A percentile compares a stretch with the other conserved stretches of the same genome.
Evolutionary conservation across 2,888 invertebrate genomes (phyloP).

Genomic region (Autographa gamma): DNA sequence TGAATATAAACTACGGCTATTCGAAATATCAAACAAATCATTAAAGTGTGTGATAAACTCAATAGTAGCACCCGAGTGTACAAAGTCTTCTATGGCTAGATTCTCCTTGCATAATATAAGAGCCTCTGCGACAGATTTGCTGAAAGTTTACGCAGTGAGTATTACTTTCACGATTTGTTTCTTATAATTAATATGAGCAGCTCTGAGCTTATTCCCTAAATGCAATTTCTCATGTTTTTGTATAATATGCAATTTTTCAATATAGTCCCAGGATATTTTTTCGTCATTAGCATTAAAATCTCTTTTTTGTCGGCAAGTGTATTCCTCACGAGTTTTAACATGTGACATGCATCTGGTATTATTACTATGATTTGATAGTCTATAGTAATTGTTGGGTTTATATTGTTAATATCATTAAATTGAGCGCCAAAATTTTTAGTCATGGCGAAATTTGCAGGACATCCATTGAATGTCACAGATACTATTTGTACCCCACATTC

Average conservation of each 20-base stretch:
- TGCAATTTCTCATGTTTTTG: not conserved
- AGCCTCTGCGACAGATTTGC: no score
- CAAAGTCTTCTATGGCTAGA: no score
- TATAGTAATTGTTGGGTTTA: not conserved
- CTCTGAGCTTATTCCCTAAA: slow-evolving; percentile 38
- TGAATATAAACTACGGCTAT: no score
- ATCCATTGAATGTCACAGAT: not conserved
- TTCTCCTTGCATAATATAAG: no score
- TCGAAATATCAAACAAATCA: no score
- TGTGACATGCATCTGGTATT: not conserved
- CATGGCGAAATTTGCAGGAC: slow-evolving; percentile 7
- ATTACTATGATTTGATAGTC: not conserved
- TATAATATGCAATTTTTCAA: not conserved
- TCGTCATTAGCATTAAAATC: not conserved
- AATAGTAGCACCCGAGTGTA: no score
- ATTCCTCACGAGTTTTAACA: not conserved
- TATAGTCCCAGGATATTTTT: not conserved
- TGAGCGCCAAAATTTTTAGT: not conserved
- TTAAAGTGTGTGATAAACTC: no score
- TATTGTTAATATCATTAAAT: not conserved
- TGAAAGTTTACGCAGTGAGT: no score
- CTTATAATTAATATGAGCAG: not conserved
- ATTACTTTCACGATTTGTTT: no score
- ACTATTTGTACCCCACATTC: not conserved
- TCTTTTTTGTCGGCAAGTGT: not conserved